Conservation (phyloP, 2,888 invertebrate genomes). For the Acanthopleura granulata region DNA sequence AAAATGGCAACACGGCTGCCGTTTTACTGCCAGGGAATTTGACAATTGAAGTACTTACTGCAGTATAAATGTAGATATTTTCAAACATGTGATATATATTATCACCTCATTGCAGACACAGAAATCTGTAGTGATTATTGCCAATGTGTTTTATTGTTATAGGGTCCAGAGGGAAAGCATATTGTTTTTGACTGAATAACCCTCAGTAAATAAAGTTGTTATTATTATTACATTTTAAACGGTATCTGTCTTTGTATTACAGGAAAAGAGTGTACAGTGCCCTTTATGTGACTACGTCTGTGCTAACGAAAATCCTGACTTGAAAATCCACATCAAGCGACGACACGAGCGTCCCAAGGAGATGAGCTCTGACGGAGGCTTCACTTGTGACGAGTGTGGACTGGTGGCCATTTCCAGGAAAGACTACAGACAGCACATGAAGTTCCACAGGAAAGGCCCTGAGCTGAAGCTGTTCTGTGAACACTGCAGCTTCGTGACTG, state of each 20-base stretch:
- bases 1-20: too few relatives aligned
- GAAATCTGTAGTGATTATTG: too few relatives aligned
- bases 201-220: too few relatives aligned
- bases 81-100: too few relatives aligned
- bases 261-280: conserved; percentile 64
- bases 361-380: conserved; percentile 41
- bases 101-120: too few relatives aligned
- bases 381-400: conserved; percentile 59
- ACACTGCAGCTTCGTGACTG: conserved; percentile 66
- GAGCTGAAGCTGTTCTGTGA: conserved; percentile 67
- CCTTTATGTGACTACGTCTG: conserved; percentile 64
- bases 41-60: too few relatives aligned
- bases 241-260: conserved; percentile 27
- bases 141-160: too few relatives aligned
- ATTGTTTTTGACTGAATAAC: too few relatives aligned
- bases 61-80: too few relatives aligned
- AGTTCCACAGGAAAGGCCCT: conserved; percentile 64
- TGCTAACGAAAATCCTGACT: conserved; percentile 64
- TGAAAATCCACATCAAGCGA: conserved; percentile 62
- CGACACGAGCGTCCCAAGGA: conserved; percentile 47
- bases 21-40: too few relatives aligned
- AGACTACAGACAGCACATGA: conserved; percentile 65
- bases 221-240: too few relatives aligned
- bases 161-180: too few relatives aligned
- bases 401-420: conserved; percentile 52